These are phyloP conservation scores for Apis cerana DNA, from an alignment of 1,140 invertebrate species.

Conservation along the genomic window DNA sequence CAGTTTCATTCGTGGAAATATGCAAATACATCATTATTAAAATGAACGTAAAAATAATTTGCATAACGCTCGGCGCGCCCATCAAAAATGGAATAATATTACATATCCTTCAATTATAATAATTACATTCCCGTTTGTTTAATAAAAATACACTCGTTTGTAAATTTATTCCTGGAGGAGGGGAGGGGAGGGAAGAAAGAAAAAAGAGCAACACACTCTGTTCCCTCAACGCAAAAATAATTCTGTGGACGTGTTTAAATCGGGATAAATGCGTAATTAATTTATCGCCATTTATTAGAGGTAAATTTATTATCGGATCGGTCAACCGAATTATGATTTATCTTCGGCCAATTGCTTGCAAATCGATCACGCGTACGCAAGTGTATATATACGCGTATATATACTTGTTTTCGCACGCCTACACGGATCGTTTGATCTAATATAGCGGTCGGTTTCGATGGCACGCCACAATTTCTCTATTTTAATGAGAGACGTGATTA, in stretches of 20 bases:
- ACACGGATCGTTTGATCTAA: slow-evolving; percentile 1
- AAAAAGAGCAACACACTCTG: no score
- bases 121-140: no score
- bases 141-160: no score
- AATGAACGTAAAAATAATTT: no score
- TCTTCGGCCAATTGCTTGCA: slow-evolving; percentile 1
- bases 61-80: no score
- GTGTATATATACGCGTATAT: no score
- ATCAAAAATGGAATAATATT: no score
- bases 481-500: slow-evolving; percentile 4
- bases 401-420: not conserved
- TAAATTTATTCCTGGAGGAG: no score
- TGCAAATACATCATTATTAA: no score
- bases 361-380: not conserved
- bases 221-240: not conserved
- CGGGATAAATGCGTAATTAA: not conserved
- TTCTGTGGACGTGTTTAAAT: not conserved
- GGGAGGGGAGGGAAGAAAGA: no score
- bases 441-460: not conserved
- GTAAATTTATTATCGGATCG: not conserved
- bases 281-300: not conserved
- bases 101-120: no score
- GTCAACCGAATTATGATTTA: not conserved
- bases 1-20: no score
- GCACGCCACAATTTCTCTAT: slow-evolving; percentile 12